Evolutionary conservation across 1,140 invertebrate genomes (phyloP).

Genomic region (Drosophila malerkotliana): DNA sequence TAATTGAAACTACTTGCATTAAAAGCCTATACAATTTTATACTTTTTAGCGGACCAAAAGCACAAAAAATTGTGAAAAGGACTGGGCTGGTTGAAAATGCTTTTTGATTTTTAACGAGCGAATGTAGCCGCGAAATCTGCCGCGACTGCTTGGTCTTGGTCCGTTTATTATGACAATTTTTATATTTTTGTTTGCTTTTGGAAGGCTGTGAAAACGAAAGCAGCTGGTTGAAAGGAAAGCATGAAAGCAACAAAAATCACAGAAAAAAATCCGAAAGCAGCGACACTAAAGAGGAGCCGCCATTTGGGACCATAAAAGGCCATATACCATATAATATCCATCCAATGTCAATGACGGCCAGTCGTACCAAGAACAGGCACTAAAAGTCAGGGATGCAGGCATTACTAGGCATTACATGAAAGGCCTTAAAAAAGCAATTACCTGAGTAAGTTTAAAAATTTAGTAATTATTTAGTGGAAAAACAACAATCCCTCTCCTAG

Average conservation of each 20-base stretch:
- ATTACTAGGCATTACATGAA: too few relatives aligned
- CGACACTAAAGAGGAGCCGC: conserved; percentile 38
- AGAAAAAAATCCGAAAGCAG: conserved; percentile 15
- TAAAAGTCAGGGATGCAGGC: conserved; percentile 10
- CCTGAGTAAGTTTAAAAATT: too few relatives aligned
- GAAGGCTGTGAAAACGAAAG: conserved; percentile 65
- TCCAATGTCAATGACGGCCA: conserved; percentile 72
- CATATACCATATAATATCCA: conserved; percentile 49
- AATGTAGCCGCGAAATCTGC: conserved; percentile 40
- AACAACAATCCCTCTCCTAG: conserved; percentile 3
- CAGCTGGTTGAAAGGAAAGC: conserved; percentile 34
- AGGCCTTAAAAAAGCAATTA: neutral
- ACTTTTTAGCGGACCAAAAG: conserved; percentile 31
- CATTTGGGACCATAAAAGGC: conserved; percentile 68
- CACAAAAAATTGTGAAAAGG: conserved; percentile 34
- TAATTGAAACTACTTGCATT: conserved; percentile 71
- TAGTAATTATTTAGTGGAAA: conserved; percentile 4
- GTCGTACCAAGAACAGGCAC: conserved; percentile 26
- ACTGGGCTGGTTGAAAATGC: conserved; percentile 53
- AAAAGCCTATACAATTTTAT: conserved; percentile 58
- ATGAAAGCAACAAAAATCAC: conserved; percentile 4
- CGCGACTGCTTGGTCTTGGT: conserved; percentile 21
- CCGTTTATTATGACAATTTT: conserved; percentile 76
- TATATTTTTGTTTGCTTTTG: conserved; percentile 68
- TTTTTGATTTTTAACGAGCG: conserved; percentile 77